These are phyloP conservation scores for Malurus alboscapulatus DNA, from an alignment of 2,113 vertebrate species.

Conservation along the genomic window DNA sequence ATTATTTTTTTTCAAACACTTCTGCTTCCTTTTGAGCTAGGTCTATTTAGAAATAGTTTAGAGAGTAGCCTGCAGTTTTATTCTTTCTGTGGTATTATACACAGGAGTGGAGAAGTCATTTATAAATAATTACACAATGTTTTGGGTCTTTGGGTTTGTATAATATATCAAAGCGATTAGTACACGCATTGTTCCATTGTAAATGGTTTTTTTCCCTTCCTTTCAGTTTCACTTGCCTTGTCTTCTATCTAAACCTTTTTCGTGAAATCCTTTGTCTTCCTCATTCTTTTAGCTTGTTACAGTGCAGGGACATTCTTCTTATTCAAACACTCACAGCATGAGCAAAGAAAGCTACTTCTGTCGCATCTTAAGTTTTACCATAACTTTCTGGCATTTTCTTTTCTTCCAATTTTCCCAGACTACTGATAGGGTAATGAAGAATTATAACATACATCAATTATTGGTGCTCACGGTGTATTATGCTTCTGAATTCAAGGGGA, in stretches of 20 bases:
- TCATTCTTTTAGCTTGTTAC: conserved; percentile 96
- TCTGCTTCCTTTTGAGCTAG: conserved; percentile 84
- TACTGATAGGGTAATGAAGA: conserved; percentile 76
- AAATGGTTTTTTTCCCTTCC: conserved; percentile 83
- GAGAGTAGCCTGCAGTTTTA: conserved; percentile 96
- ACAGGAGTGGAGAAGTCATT: conserved; percentile 93
- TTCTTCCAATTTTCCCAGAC: conserved; percentile 79
- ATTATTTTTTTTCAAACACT: conserved; percentile 93
- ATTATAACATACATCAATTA: conserved; percentile 81
- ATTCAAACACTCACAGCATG: conserved; percentile 97
- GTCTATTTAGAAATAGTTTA: conserved; percentile 93
- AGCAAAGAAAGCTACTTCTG: conserved; percentile 88
- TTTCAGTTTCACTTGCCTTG: conserved; percentile 95
- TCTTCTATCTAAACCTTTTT: conserved; percentile 94
- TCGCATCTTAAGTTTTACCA: conserved; percentile 82
- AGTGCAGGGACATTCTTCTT: conserved; percentile 94
- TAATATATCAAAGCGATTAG: conserved; percentile 99
- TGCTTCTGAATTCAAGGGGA: conserved; percentile 60
- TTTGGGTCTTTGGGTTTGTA: conserved; percentile 99
- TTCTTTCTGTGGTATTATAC: conserved; percentile 90
- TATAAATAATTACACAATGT: conserved; percentile 99
- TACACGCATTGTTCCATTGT: conserved; percentile 99
- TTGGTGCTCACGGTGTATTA: conserved; percentile 72
- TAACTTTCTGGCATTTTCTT: conserved; percentile 81
- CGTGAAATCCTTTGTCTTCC: conserved; percentile 93